Evolutionary conservation across 2,797 vertebrate species (phyloP), one percentile per base, ranked within the genome.

Genomic region (Myripristis jacobus): DNA sequence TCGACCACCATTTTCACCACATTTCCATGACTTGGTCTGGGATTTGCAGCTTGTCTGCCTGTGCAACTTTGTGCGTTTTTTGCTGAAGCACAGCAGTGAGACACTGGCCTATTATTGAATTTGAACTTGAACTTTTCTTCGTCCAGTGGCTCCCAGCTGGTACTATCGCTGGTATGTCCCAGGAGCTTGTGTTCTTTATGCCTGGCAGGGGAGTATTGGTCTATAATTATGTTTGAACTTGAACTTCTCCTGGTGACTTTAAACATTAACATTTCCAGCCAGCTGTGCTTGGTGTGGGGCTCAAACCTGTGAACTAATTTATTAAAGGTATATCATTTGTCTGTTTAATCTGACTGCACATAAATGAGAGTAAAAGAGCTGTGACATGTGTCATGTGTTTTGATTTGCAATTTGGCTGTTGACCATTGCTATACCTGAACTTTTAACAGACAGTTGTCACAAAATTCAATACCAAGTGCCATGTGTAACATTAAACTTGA

Each of bases 121-220:
- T 76, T 90, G 83, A 88, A 86, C 83, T 90, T 90, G 80, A 88
- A 77, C 83, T 73, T 66, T 65, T 12, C 22, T n/a, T 75, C 19
- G 31, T 60, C 50, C 54, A 22, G 50, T 54, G 55, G 63, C 53
- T 70, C 5, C 47, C 44, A n/a, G 54, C 56, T 73, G 21, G 55
- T 72, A 41, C 73, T 76, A 65, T 70, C 72, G 65, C 80, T 66
- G 51, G 46, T 31, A 15, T 65, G 79, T 71, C 59, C 59, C 61
- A 46, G 13, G n/a, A 38, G 52, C 25, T 67, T 63, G 66, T 58
- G 15, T 55, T 69, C 64, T 75, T 54, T 25, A 51, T 68, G 29
- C 43, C 41, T 16, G 24, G 11, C 36, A 29, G 24, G 24, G 63
- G 25, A 38, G 22, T 54, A 36, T 22, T 36, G 19, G 24, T 47